Evolutionary conservation across 2,888 invertebrate genomes (phyloP).

Genomic region (Lucinisca nassula): DNA sequence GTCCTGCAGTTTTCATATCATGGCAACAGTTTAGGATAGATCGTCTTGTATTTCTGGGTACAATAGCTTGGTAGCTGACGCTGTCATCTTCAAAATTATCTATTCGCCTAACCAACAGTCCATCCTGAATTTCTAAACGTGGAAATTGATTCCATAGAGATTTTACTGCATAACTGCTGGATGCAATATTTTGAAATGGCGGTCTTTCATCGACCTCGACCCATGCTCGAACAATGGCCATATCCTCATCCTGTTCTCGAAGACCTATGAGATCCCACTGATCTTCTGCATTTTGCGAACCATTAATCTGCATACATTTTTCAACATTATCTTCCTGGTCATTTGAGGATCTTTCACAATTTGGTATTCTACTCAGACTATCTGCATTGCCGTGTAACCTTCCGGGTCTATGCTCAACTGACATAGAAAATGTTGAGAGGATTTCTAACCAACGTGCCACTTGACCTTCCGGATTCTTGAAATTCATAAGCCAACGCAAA

Average conservation of each 20-base stretch:
- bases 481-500: conserved; percentile 52
- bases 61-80: no score
- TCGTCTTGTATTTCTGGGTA: no score
- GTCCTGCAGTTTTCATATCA: no score
- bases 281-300: neutral
- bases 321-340: neutral
- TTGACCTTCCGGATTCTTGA: conserved; percentile 61
- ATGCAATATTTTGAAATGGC: neutral
- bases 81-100: no score
- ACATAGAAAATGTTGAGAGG: conserved; percentile 51
- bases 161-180: neutral
- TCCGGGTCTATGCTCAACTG: conserved; percentile 52
- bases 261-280: neutral
- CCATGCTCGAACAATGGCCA: conserved; percentile 10
- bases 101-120: no score
- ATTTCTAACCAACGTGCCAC: conserved; percentile 52
- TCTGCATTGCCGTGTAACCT: conserved; percentile 45
- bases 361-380: no score
- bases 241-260: no score
- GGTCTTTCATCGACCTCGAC: neutral
- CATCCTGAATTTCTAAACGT: conserved; percentile 44
- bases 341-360: no score
- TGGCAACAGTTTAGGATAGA: no score
- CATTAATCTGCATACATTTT: neutral
- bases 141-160: neutral